These are phyloP conservation scores for Thereva unica DNA, from an alignment of 2,888 invertebrate genomes.

Conservation along the genomic window DNA sequence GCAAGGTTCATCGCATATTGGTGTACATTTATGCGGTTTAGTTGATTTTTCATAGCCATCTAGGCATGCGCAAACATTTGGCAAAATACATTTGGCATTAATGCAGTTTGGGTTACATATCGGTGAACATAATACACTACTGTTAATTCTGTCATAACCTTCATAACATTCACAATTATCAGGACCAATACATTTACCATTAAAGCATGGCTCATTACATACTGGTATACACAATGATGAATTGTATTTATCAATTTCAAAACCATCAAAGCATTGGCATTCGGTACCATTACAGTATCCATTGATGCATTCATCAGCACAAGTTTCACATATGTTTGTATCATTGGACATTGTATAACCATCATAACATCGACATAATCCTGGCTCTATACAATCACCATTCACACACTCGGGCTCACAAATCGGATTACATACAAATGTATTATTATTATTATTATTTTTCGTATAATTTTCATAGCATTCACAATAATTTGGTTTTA, in stretches of 20 bases:
- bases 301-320: no score
- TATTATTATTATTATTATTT: conserved; percentile 44
- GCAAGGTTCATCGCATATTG: conserved; percentile 49
- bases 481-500: conserved; percentile 43
- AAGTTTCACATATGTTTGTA: no score
- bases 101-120: conserved; percentile 53
- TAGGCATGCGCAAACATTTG: conserved; percentile 64
- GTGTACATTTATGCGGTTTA: conserved; percentile 44
- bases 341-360: conserved; percentile 44
- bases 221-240: neutral
- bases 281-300: no score
- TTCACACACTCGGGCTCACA: conserved; percentile 48
- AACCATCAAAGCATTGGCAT: no score
- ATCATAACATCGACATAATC: conserved; percentile 52
- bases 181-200: conserved; percentile 7
- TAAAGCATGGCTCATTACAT: conserved; percentile 11
- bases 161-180: conserved; percentile 22
- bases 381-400: conserved; percentile 44
- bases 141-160: neutral
- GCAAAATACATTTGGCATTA: conserved; percentile 61
- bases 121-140: conserved; percentile 49
- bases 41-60: conserved; percentile 51
- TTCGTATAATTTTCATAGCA: conserved; percentile 42
- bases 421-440: conserved; percentile 32
- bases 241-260: no score